These are phyloP conservation scores for Ambastaia sidthimunki DNA, from an alignment of 2,797 vertebrate genomes.

Conservation along the genomic window DNA sequence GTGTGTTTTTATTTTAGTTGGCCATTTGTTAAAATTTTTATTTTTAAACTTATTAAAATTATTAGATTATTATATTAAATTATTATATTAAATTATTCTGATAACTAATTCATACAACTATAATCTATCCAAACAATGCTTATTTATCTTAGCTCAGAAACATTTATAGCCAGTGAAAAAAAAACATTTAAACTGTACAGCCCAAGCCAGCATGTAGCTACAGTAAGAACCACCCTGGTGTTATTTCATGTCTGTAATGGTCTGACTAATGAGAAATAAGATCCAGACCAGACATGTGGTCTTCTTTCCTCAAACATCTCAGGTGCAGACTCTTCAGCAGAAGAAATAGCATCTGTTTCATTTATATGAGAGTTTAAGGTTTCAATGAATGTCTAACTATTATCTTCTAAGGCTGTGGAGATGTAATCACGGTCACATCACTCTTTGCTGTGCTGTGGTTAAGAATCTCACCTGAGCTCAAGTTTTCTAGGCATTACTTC, in stretches of 20 bases:
- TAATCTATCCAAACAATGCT: slow-evolving; percentile 15
- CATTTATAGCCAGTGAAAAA: slow-evolving; percentile 3
- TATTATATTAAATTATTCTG: too few relatives aligned
- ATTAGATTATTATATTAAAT: too few relatives aligned
- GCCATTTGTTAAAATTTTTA: too few relatives aligned
- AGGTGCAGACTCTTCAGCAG: not conserved
- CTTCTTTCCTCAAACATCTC: slow-evolving; percentile 23
- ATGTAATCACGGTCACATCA: slow-evolving; percentile 27
- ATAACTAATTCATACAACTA: not conserved
- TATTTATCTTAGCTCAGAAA: slow-evolving; percentile 16
- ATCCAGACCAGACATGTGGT: not conserved
- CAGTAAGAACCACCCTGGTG: slow-evolving; percentile 13
- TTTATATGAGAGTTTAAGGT: slow-evolving; percentile 21
- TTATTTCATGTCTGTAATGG: slow-evolving; percentile 21
- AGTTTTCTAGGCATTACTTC: slow-evolving; percentile 54
- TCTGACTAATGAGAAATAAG: slow-evolving; percentile 24
- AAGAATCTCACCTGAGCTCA: slow-evolving; percentile 51
- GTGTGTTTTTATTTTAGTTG: too few relatives aligned
- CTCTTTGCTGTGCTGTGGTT: slow-evolving; percentile 45
- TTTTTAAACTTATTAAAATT: too few relatives aligned
- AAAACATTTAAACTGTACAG: slow-evolving; percentile 1
- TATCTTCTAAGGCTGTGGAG: slow-evolving; percentile 15
- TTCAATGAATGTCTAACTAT: slow-evolving; percentile 26
- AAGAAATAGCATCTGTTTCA: not conserved
- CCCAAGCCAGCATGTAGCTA: not conserved